These are phyloP conservation scores for Scaptomyza hsui DNA, from an alignment of 1,140 invertebrate genomes.

Conservation along the genomic window DNA sequence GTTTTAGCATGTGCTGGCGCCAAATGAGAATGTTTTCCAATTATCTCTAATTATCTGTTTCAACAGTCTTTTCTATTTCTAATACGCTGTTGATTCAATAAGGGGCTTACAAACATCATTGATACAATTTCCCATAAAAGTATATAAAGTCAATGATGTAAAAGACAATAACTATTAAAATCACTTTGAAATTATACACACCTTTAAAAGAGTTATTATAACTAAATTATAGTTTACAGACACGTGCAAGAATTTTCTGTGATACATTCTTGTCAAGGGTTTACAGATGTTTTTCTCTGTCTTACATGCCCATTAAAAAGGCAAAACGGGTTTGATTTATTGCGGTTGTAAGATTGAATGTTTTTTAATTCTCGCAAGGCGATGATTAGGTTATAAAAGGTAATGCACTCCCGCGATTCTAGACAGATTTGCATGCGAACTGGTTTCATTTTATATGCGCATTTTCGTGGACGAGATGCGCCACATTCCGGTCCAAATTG, in stretches of 20 bases:
- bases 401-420: conserved; percentile 6
- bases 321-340: neutral
- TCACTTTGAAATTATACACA: no score
- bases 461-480: neutral
- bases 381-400: conserved; percentile 10
- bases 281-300: neutral
- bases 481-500: neutral
- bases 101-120: no score
- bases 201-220: no score
- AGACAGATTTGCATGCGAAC: conserved; percentile 20
- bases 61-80: no score
- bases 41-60: no score
- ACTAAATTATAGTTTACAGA: no score
- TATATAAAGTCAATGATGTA: no score
- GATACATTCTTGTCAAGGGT: neutral
- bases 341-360: neutral
- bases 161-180: no score
- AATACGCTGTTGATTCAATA: no score
- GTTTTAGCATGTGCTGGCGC: neutral
- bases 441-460: conserved; percentile 19
- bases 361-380: neutral
- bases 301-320: no score
- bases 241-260: no score
- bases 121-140: no score
- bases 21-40: neutral